Evolutionary conservation across 2,888 invertebrate genomes (phyloP).

Genomic region (Lottia scabra): DNA sequence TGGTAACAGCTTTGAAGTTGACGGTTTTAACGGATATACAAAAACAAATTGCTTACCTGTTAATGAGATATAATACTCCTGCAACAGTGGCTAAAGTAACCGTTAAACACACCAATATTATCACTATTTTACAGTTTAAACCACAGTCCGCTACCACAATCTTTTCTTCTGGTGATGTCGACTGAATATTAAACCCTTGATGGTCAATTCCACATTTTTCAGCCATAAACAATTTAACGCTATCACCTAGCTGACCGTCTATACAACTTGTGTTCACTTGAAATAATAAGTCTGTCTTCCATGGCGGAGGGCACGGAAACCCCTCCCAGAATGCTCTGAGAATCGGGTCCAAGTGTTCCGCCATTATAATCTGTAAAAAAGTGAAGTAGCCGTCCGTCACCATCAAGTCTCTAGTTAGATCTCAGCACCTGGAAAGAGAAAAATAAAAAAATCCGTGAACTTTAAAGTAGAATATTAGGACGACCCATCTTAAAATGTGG

Average conservation of each 20-base stretch:
- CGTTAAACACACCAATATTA: background rate
- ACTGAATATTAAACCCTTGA: background rate
- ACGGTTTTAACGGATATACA: too few species aligned
- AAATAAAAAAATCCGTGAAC: background rate
- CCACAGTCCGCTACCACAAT: background rate
- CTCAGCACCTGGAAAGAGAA: background rate
- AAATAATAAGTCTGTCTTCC: conserved; percentile 1
- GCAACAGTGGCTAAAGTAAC: background rate
- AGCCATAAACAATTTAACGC: background rate
- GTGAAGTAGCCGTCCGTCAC: conserved; percentile 2
- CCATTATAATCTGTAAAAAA: background rate
- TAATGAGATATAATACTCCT: background rate
- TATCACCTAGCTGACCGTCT: background rate
- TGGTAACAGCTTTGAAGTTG: too few species aligned
- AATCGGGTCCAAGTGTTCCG: background rate
- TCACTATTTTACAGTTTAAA: background rate
- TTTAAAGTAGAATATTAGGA: too few species aligned
- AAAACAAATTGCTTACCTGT: background rate
- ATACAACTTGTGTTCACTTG: background rate
- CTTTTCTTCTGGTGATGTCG: background rate
- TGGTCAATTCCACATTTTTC: background rate
- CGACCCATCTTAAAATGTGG: too few species aligned
- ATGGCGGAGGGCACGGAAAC: background rate
- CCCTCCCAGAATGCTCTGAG: background rate
- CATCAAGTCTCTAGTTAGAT: background rate